Evolutionary conservation across 2,888 invertebrate species (phyloP).

Genomic region (Noctua comes): DNA sequence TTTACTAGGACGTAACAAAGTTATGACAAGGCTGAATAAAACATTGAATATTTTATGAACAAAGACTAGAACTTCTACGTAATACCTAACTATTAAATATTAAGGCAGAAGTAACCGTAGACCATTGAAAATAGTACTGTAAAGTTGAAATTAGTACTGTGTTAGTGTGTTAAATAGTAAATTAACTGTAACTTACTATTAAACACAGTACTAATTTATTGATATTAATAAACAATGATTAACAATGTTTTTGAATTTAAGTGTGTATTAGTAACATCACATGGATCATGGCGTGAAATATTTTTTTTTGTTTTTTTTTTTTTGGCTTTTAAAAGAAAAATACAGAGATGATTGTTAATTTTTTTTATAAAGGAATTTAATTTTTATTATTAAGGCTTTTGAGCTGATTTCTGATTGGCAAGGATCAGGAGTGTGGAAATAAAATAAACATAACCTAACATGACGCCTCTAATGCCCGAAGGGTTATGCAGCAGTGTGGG

Average conservation of each 20-base stretch:
- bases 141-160: too few species aligned
- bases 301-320: neutral
- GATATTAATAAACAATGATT: neutral
- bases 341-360: neutral
- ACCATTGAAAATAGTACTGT: too few species aligned
- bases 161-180: too few species aligned
- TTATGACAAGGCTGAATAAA: neutral
- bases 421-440: neutral
- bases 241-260: too few species aligned
- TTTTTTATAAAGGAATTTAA: neutral
- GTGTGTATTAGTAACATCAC: too few species aligned
- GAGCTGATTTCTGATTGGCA: neutral
- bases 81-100: conserved; percentile 5
- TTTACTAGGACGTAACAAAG: neutral
- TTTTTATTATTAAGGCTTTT: neutral
- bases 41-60: conserved; percentile 37
- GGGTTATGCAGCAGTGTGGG: neutral
- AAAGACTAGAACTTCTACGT: neutral
- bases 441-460: neutral
- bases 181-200: too few species aligned
- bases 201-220: neutral
- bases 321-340: too few species aligned
- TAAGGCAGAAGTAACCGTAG: neutral
- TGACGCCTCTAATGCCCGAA: neutral
- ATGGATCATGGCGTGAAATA: too few species aligned